A percentile compares a stretch with the other conserved stretches of the same genome.
Conservation (phyloP, 2,797 vertebrate species). For the Notolepis coatsorum region DNA sequence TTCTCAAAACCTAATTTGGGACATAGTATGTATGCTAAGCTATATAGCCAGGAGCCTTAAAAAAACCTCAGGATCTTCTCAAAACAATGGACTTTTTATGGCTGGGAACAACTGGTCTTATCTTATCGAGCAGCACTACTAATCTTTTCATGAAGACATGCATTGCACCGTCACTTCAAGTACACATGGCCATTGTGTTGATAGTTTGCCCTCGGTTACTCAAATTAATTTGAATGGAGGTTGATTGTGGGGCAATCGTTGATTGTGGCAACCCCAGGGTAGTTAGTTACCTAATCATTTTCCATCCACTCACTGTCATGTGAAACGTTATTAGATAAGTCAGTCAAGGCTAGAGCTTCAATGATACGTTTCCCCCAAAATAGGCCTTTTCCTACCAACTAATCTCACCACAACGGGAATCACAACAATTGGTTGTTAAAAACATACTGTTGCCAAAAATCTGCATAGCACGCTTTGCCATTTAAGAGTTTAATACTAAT, state of each 20-base stretch:
- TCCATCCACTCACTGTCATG: conserved; percentile 36
- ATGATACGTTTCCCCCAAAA: conserved; percentile 35
- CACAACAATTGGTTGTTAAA: background rate
- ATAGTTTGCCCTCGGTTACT: conserved; percentile 16
- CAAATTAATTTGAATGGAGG: conserved; percentile 13
- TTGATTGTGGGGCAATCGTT: background rate
- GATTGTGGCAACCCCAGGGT: conserved; percentile 10
- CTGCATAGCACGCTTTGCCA: too few relatives aligned
- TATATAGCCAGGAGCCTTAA: too few relatives aligned
- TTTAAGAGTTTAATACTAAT: too few relatives aligned
- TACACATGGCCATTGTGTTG: conserved; percentile 19
- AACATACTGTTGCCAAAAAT: conserved; percentile 9
- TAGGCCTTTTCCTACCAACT: conserved; percentile 19
- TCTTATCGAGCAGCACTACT: background rate
- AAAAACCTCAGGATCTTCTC: background rate
- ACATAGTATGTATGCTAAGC: background rate
- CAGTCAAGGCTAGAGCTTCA: conserved; percentile 39
- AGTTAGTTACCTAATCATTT: conserved; percentile 20
- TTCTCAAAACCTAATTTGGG: background rate
- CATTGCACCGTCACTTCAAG: conserved; percentile 13
- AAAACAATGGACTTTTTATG: background rate
- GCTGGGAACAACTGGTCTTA: background rate
- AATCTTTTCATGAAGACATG: conserved; percentile 37
- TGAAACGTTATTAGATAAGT: conserved; percentile 34
- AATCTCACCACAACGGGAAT: background rate